Percentiles rank a stretch among this genome's conserved stretches.
Evolutionary conservation across 1,140 invertebrate species (phyloP).

Genomic region (Danaus plexippus): DNA sequence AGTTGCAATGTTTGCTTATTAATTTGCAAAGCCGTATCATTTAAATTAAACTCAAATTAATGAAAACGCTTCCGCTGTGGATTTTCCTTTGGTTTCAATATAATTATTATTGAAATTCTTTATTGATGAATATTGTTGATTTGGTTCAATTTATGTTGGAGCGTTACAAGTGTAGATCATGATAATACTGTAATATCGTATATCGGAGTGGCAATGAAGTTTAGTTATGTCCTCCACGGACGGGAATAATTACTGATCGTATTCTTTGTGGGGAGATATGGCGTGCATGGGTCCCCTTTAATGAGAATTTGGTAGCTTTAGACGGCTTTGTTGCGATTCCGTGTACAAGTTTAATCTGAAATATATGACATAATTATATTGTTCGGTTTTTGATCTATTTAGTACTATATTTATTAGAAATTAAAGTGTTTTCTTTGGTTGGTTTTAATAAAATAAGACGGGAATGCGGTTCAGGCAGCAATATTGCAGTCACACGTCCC

Average conservation of each 20-base stretch:
- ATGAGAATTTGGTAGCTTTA: slow-evolving; percentile 17
- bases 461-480: too few relatives aligned
- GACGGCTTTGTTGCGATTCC: slow-evolving; percentile 14
- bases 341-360: neutral
- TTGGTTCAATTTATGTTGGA: too few relatives aligned
- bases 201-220: slow-evolving; percentile 37
- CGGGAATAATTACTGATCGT: slow-evolving; percentile 52
- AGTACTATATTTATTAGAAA: too few relatives aligned
- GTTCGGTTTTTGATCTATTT: neutral
- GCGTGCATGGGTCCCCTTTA: slow-evolving; percentile 26
- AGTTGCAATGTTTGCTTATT: slow-evolving; percentile 3
- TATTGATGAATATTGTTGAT: too few relatives aligned
- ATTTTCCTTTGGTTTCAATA: too few relatives aligned
- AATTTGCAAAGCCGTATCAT: too few relatives aligned
- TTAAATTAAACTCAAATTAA: too few relatives aligned
- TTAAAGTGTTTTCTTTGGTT: too few relatives aligned
- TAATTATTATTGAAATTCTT: too few relatives aligned
- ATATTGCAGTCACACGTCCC: too few relatives aligned
- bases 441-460: too few relatives aligned
- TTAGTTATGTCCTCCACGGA: slow-evolving; percentile 37
- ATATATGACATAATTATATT: slow-evolving; percentile 2
- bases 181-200: slow-evolving; percentile 19
- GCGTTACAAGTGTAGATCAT: slow-evolving; percentile 6
- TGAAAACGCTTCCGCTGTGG: too few relatives aligned
- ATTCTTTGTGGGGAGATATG: slow-evolving; percentile 39